Evolutionary conservation across 2,888 invertebrate species (phyloP).

Genomic region (Corythucha ciliata): DNA sequence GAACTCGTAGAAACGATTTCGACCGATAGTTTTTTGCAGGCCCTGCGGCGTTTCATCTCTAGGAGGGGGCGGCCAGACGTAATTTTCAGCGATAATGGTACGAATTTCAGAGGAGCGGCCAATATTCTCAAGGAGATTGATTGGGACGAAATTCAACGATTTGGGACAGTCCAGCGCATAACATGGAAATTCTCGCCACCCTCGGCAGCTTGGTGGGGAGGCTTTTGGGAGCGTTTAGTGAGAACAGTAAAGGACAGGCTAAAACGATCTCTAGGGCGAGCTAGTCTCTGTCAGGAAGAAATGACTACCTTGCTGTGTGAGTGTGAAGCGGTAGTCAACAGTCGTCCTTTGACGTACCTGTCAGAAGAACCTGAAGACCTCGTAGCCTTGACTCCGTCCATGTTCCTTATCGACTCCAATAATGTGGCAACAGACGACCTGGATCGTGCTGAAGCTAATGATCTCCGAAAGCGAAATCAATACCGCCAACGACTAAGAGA

Average conservation of each 20-base stretch:
- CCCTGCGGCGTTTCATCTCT: constrained; percentile 38
- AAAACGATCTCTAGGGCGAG: constrained; percentile 15
- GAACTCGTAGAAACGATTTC: constrained; percentile 38
- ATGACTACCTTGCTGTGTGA: constrained; percentile 25
- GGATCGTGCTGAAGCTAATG: no score
- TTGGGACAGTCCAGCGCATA: constrained; percentile 29
- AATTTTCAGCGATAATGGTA: constrained; percentile 41
- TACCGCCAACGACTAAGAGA: no score
- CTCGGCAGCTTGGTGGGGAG: constrained; percentile 42
- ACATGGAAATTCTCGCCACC: constrained; percentile 35
- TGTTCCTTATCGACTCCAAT: no score
- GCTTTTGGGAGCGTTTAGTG: constrained; percentile 39
- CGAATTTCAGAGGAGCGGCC: constrained; percentile 40
- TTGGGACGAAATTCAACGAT: constrained; percentile 40
- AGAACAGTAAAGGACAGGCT: constrained; percentile 22
- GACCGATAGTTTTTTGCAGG: constrained; percentile 37
- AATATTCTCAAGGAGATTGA: constrained; percentile 46
- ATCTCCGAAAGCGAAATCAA: no score
- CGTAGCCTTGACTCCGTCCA: no score
- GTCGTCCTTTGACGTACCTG: no score
- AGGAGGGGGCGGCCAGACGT: constrained; percentile 37
- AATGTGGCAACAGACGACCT: no score
- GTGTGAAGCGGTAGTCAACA: no score
- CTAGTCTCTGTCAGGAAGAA: constrained; percentile 16
- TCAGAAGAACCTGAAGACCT: no score